Conservation (phyloP, 2,888 invertebrate genomes). For the Macrosoma leucophasiata region DNA sequence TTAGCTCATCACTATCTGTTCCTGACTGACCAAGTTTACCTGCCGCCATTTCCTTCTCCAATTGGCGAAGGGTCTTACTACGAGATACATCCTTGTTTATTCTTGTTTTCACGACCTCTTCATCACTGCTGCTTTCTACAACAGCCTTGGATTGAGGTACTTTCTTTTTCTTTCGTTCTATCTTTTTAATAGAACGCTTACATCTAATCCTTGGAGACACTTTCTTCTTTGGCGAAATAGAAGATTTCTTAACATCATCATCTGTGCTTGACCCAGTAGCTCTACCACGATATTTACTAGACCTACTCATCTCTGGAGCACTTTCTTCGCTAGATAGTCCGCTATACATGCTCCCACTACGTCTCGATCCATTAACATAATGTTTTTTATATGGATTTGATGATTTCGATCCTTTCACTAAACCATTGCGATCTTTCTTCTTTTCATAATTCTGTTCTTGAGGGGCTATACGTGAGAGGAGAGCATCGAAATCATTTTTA, state of each 20-base stretch:
- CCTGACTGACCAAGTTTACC: slow-evolving; percentile 74
- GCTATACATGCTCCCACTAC: slow-evolving; percentile 80
- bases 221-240: slow-evolving; percentile 63
- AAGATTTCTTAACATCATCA: slow-evolving; percentile 68
- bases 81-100: slow-evolving; percentile 63
- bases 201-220: slow-evolving; percentile 60
- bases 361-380: slow-evolving; percentile 84
- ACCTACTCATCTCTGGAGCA: slow-evolving; percentile 50
- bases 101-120: slow-evolving; percentile 61
- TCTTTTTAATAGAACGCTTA: slow-evolving; percentile 57
- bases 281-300: slow-evolving; percentile 48
- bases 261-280: slow-evolving; percentile 75
- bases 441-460: slow-evolving; percentile 77
- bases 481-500: slow-evolving; percentile 79
- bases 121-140: slow-evolving; percentile 78
- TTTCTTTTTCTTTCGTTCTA: slow-evolving; percentile 71
- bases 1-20: slow-evolving; percentile 87
- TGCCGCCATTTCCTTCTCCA: slow-evolving; percentile 83
- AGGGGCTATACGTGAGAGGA: slow-evolving; percentile 82
- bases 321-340: slow-evolving; percentile 74
- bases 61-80: slow-evolving; percentile 80
- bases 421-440: slow-evolving; percentile 81
- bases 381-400: slow-evolving; percentile 84
- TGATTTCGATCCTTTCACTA: slow-evolving; percentile 68
- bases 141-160: slow-evolving; percentile 62